A percentile compares a stretch with the other conserved stretches of the same genome.
Evolutionary conservation across 2,113 vertebrate species (phyloP).

Genomic region (Furnarius figulus): DNA sequence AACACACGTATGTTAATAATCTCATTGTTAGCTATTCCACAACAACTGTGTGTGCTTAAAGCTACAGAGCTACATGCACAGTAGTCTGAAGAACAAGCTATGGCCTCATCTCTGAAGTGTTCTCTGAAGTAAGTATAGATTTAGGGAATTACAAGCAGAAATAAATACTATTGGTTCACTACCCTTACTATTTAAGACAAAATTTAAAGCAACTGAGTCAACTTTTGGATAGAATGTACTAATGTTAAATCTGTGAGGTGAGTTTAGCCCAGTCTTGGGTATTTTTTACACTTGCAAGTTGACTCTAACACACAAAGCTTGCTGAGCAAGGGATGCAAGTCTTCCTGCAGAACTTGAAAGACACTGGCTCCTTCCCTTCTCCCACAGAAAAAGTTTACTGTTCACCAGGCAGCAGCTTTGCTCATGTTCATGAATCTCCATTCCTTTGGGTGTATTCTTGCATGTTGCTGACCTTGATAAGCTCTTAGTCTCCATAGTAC

Average conservation of each 20-base stretch:
- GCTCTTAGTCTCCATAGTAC: background rate
- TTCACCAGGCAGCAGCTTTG: background rate
- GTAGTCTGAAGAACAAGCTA: background rate
- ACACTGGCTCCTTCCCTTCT: background rate
- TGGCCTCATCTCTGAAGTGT: background rate
- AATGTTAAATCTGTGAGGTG: background rate
- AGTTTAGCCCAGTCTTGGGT: background rate
- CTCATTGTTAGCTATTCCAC: fast-evolving
- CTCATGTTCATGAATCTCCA: background rate
- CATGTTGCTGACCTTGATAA: background rate
- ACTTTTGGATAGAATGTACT: background rate
- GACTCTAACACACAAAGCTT: fast-evolving
- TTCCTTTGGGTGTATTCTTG: background rate
- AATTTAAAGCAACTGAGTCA: background rate
- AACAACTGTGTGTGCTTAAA: background rate
- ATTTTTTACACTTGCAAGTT: background rate
- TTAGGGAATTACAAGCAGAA: background rate
- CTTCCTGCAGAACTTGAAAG: background rate
- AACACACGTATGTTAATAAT: background rate
- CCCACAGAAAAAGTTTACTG: background rate
- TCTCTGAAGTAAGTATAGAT: background rate
- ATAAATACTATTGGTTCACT: background rate
- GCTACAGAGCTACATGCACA: background rate
- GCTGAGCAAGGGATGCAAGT: background rate
- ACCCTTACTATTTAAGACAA: background rate